Percentiles rank a stretch among this genome's conserved stretches.
Evolutionary conservation across 2,888 invertebrate species (phyloP).

Genomic region (Horisme vitalbata): DNA sequence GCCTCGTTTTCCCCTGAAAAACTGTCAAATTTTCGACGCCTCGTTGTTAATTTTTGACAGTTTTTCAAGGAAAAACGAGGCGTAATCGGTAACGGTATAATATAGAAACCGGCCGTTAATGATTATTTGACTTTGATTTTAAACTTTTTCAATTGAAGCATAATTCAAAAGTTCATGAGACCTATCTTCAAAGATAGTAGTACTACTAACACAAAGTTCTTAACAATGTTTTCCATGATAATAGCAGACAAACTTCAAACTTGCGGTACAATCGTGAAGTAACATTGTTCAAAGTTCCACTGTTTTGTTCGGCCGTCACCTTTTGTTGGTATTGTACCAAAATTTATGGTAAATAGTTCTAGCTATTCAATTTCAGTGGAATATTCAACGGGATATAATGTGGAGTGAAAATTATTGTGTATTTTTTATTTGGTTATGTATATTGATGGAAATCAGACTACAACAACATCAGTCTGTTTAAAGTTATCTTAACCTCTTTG

Average conservation of each 20-base stretch:
- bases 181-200: neutral
- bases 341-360: constrained; percentile 14
- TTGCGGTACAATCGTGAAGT: constrained; percentile 17
- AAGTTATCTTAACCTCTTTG: no score
- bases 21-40: no score
- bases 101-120: no score
- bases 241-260: constrained; percentile 17
- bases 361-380: constrained; percentile 9
- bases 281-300: constrained; percentile 33
- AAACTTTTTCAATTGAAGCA: no score
- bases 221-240: constrained; percentile 32
- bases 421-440: neutral
- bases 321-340: constrained; percentile 26
- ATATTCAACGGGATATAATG: neutral
- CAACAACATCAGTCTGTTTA: no score
- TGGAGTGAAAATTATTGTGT: neutral
- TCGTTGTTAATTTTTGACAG: no score
- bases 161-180: no score
- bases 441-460: no score
- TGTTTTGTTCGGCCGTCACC: constrained; percentile 27
- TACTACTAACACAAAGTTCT: constrained; percentile 3
- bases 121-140: no score
- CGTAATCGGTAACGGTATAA: no score
- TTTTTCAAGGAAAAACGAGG: no score
- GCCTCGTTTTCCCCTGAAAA: no score